phyloP scores from a whole-genome alignment of 1,140 invertebrate genomes.

The Cydia strobilella region DNA sequence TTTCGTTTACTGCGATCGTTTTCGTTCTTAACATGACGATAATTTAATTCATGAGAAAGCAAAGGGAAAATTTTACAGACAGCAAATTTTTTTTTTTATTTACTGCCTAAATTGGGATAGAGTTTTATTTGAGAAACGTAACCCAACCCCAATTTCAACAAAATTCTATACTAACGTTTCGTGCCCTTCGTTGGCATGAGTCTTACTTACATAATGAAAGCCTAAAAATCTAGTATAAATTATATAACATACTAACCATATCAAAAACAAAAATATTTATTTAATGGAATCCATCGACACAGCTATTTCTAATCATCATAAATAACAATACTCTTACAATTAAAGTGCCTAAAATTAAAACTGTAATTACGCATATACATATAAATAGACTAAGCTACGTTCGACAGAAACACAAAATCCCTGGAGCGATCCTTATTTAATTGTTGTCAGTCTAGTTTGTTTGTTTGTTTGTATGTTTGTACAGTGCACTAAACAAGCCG shows the following conservation, averaged over 20 bases:
- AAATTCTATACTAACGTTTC: too few species aligned
- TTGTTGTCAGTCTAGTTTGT: slow-evolving; percentile 18
- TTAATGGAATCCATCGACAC: slow-evolving; percentile 61
- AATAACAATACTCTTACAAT: slow-evolving; percentile 54
- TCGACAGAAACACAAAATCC: slow-evolving; percentile 25
- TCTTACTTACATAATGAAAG: too few species aligned
- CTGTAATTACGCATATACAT: slow-evolving; percentile 57
- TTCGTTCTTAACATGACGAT: not conserved
- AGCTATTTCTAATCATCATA: slow-evolving; percentile 45
- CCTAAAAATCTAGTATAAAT: too few species aligned
- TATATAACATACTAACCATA: not conserved
- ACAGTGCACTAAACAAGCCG: not conserved
- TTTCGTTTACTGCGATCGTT: not conserved
- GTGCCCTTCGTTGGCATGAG: too few species aligned
- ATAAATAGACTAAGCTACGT: slow-evolving; percentile 35
- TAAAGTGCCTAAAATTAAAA: slow-evolving; percentile 57
- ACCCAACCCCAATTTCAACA: too few species aligned
- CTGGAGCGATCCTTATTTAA: slow-evolving; percentile 37
- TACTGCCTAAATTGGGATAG: too few species aligned
- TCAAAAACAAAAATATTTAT: slow-evolving; percentile 54
- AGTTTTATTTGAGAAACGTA: too few species aligned
- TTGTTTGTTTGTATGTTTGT: slow-evolving; percentile 14
- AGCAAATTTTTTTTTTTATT: too few species aligned
- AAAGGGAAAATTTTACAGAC: too few species aligned
- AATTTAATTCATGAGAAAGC: too few species aligned